A percentile compares a stretch with the other conserved stretches of the same genome.
phyloP scores from a whole-genome alignment of 2,888 invertebrate genomes.

The Argyresthia albistria region DNA sequence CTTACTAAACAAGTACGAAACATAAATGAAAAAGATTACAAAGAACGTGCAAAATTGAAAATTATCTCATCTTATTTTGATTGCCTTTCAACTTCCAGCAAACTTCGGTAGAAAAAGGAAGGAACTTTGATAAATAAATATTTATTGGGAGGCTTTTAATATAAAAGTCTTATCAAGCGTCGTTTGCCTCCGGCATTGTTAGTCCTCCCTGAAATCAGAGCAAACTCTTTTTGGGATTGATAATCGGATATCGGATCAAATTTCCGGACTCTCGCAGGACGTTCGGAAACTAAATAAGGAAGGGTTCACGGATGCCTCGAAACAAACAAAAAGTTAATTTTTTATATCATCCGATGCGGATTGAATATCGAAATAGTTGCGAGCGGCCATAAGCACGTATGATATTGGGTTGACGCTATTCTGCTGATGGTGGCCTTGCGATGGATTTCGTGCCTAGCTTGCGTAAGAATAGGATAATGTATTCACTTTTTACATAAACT shows the following conservation, averaged over 20 bases:
- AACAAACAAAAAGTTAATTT: slow-evolving; percentile 2
- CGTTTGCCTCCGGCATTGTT: slow-evolving; percentile 6
- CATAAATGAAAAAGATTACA: too few relatives aligned
- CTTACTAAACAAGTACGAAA: too few relatives aligned
- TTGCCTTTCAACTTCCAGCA: too few relatives aligned
- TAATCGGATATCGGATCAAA: slow-evolving; percentile 14
- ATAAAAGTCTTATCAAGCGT: slow-evolving; percentile 3
- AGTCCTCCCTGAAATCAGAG: slow-evolving; percentile 7
- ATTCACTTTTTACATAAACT: not conserved
- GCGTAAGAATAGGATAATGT: not conserved
- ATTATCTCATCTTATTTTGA: too few relatives aligned
- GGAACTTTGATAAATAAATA: not conserved
- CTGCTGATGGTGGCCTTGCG: not conserved
- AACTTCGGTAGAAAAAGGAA: not conserved
- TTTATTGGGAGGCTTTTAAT: not conserved
- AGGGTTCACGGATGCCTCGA: not conserved
- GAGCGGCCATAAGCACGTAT: not conserved
- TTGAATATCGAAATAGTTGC: slow-evolving; percentile 1
- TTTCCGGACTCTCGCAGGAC: slow-evolving; percentile 11
- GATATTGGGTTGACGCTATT: slow-evolving; percentile 2
- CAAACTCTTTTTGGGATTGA: slow-evolving; percentile 10
- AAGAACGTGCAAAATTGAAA: too few relatives aligned
- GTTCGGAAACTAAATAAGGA: slow-evolving; percentile 4
- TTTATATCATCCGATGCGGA: not conserved
- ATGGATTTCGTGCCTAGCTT: not conserved